phyloP scores from a whole-genome alignment of 2,113 vertebrate genomes.

The Rafetus swinhoei region DNA sequence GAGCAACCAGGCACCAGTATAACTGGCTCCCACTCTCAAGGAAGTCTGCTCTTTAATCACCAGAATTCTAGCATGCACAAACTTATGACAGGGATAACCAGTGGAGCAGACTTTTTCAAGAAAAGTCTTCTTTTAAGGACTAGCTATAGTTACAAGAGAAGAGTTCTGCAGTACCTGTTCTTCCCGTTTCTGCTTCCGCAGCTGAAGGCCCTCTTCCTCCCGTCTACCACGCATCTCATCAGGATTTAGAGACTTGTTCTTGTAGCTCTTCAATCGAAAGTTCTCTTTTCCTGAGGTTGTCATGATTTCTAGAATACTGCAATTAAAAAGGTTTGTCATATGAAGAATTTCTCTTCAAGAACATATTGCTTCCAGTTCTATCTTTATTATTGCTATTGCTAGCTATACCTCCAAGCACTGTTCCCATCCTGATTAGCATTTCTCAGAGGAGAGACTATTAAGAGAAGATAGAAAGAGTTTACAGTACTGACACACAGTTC shows the following conservation, averaged over 20 bases:
- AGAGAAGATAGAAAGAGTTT: neutral
- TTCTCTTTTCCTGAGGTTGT: conserved; percentile 97
- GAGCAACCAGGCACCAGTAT: neutral
- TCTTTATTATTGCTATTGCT: neutral
- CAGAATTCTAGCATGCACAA: neutral
- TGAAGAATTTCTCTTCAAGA: neutral
- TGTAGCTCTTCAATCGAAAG: conserved; percentile 97
- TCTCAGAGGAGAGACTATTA: neutral
- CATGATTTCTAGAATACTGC: conserved; percentile 81
- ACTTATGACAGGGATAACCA: neutral
- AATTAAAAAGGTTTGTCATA: neutral
- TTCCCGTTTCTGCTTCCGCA: conserved; percentile 97
- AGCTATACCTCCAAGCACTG: neutral
- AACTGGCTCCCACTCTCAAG: neutral
- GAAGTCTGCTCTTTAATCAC: neutral
- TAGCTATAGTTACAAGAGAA: neutral
- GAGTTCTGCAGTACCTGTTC: conserved; percentile 85
- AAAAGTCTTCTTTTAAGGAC: neutral
- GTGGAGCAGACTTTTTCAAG: neutral
- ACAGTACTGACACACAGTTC: neutral
- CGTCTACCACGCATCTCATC: conserved; percentile 97
- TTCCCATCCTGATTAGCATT: accelerated
- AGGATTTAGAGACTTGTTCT: conserved; percentile 98
- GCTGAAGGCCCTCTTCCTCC: conserved; percentile 96
- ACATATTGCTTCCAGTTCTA: neutral